Evolutionary conservation across 2,888 invertebrate genomes (phyloP), one percentile per base, ranked within the genome.

Genomic region (Drosophila helvetica): DNA sequence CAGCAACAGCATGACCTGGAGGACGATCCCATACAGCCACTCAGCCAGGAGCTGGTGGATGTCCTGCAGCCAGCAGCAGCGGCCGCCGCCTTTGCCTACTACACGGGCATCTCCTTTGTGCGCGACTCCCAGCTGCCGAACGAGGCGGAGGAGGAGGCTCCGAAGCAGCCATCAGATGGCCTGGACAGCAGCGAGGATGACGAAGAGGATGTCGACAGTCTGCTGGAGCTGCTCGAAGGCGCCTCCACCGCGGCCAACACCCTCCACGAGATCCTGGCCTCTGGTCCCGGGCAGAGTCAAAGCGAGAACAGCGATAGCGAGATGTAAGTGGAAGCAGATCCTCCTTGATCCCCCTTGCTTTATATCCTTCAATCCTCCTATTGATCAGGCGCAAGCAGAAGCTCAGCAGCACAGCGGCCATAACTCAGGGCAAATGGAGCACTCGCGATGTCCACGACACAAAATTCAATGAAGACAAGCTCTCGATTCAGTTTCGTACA

Each of bases 401-500:
- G 60, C 60, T 72, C 7, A 82, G 78, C 74, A 88, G 50, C 58
- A 68, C 76, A 33, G 80, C 78, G 2, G 81, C 86, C 46, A 79
- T 90, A 43, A 86, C 89, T 0, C 83, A 89, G 22, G 93, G 92
- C 4, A 93, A 93, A 48, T 96, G 96, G 96, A 95, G 95, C 1
- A 94, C 93, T 19, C 94, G 95, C 78, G 95, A 95, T 80, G 93
- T 96, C 8, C 96, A 96, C 82, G 96, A 96, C 76, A 93, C 94
- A 66, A 96, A 96, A 90, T 97, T 95, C 86, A 96, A 96, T 89
- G 97, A 97, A 90, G 97, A 97, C 84, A 96, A 96, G 86, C 94
- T 96, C 6, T 94, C 94, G 0, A 93, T 96, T 48, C 95, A 96
- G 74, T 97, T 97, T 86, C 93, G 96, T 57, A 95, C 95, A 0